These are phyloP conservation scores for Melopsittacus undulatus DNA, from an alignment of 2,797 vertebrate genomes.

Conservation along the genomic window DNA sequence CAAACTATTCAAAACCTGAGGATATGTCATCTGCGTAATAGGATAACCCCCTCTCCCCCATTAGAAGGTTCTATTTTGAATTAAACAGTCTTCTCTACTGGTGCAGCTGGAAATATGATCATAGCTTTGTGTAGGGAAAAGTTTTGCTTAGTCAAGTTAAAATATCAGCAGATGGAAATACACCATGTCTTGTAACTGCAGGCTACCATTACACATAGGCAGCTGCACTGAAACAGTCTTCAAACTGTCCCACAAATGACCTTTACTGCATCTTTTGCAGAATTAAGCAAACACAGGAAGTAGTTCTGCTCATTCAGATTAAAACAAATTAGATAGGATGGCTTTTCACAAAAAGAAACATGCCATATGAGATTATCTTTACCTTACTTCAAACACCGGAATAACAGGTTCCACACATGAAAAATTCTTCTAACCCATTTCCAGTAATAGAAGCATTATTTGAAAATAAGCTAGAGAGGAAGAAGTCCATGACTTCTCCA, in stretches of 20 bases:
- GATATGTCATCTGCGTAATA: not conserved
- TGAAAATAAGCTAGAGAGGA: not conserved
- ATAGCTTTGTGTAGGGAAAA: not conserved
- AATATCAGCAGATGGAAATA: constrained; percentile 18
- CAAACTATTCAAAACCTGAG: not conserved
- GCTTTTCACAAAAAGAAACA: not conserved
- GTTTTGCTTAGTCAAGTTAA: constrained; percentile 18
- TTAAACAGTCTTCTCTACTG: not conserved
- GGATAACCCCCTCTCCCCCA: not conserved
- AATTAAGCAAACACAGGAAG: constrained; percentile 16
- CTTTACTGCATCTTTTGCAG: not conserved
- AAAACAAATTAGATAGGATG: not conserved
- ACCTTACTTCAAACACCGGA: not conserved
- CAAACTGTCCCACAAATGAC: constrained; percentile 37
- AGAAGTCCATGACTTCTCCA: not conserved
- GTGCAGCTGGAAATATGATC: not conserved
- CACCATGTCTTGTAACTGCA: not conserved
- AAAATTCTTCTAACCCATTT: not conserved
- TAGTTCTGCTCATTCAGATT: not conserved
- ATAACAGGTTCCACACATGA: not conserved
- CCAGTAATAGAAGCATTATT: not conserved
- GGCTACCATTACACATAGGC: constrained; percentile 6
- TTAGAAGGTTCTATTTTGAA: constrained; percentile 5
- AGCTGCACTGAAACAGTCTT: constrained; percentile 30
- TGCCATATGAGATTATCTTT: not conserved